phyloP scores from a whole-genome alignment of 2,888 invertebrate species.

The Synanthedon myopaeformis region DNA sequence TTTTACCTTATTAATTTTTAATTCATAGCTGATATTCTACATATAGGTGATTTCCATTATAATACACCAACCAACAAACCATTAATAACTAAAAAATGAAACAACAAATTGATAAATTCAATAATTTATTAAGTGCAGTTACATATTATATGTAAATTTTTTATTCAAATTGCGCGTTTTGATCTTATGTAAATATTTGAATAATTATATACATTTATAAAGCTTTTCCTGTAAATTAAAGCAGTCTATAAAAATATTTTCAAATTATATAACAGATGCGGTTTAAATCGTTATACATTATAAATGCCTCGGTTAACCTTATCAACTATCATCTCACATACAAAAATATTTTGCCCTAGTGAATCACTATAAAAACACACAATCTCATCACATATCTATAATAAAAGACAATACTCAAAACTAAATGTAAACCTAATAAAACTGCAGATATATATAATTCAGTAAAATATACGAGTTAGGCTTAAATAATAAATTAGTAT shows the following conservation, averaged over 20 bases:
- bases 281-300: conserved; percentile 19
- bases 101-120: conserved; percentile 33
- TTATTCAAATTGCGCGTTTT: conserved; percentile 52
- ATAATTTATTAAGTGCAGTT: conserved; percentile 64
- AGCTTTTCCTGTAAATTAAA: conserved; percentile 58
- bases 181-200: conserved; percentile 46
- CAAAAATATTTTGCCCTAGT: conserved; percentile 63
- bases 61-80: no score
- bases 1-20: no score
- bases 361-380: conserved; percentile 51
- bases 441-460: not conserved
- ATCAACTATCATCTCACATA: conserved; percentile 49
- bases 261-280: conserved; percentile 10
- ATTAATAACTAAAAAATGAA: conserved; percentile 14
- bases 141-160: conserved; percentile 47
- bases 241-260: conserved; percentile 44
- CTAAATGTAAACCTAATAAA: conserved; percentile 1
- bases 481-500: not conserved
- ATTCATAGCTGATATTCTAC: no score
- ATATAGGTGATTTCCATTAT: no score
- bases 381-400: conserved; percentile 17
- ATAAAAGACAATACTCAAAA: conserved; percentile 10
- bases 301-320: conserved; percentile 53
- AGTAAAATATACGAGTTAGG: not conserved
- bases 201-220: conserved; percentile 55